Evolutionary conservation across 2,797 vertebrate genomes (phyloP).

Genomic region (Tangara arthus): DNA sequence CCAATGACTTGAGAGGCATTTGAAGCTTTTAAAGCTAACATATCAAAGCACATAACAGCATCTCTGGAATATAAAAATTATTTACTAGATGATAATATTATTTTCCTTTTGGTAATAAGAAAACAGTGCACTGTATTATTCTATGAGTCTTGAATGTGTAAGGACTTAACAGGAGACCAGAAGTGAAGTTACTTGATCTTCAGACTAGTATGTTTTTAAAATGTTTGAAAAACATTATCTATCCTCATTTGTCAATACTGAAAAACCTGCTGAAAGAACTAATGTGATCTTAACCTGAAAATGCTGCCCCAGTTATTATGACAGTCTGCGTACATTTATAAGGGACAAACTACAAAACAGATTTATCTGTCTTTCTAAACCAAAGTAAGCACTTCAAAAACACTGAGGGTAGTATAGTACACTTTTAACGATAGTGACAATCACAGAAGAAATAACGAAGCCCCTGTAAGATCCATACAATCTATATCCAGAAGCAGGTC

Average conservation of each 20-base stretch:
- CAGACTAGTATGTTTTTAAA: not conserved
- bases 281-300: not conserved
- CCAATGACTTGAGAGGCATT: not conserved
- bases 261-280: not conserved
- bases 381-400: not conserved
- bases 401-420: not conserved
- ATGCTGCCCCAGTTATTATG: not conserved
- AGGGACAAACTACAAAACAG: not conserved
- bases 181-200: not conserved
- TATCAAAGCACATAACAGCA: not conserved
- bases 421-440: not conserved
- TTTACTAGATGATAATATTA: not conserved
- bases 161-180: not conserved
- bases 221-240: not conserved
- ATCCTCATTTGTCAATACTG: not conserved
- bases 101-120: not conserved
- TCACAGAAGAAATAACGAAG: not conserved
- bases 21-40: not conserved
- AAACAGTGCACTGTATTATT: not conserved
- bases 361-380: not conserved
- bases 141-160: not conserved
- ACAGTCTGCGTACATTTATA: not conserved
- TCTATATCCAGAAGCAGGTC: not conserved
- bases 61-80: not conserved
- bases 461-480: not conserved